A percentile compares a stretch with the other conserved stretches of the same genome.
Conservation (phyloP, 2,888 invertebrate species). For the Xestia ashworthii region DNA sequence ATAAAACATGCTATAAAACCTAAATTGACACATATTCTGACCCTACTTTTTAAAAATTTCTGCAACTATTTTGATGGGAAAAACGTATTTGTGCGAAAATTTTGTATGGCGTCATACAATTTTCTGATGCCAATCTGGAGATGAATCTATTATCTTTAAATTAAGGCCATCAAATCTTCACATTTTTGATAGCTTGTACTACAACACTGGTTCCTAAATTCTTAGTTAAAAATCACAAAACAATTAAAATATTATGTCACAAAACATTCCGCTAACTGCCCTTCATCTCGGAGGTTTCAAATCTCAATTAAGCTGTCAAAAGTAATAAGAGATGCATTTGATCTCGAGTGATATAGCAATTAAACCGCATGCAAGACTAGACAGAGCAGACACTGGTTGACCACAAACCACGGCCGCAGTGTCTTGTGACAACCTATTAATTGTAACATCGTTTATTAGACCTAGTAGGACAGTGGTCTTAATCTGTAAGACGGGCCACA, state of each 20-base stretch:
- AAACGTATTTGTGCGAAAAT: no score
- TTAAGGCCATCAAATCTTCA: no score
- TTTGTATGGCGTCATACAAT: no score
- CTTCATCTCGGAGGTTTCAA: background rate
- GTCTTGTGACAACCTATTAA: constrained; percentile 26
- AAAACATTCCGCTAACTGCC: constrained; percentile 1
- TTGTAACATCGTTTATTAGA: constrained; percentile 15
- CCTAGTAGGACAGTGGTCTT: background rate
- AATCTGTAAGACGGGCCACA: background rate
- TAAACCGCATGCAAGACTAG: background rate
- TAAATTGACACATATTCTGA: no score
- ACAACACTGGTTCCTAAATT: no score
- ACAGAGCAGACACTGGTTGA: constrained; percentile 6
- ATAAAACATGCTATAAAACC: no score
- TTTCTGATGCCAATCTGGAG: no score
- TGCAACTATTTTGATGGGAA: no score
- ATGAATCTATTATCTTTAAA: no score
- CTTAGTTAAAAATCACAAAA: constrained; percentile 8
- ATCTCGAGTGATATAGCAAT: constrained; percentile 30
- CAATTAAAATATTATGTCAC: constrained; percentile 9
- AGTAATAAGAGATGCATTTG: constrained; percentile 16
- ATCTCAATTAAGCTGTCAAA: constrained; percentile 29
- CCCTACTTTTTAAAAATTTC: no score
- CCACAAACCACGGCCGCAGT: constrained; percentile 35
- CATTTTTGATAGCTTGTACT: no score